Percentiles rank a stretch among this genome's conserved stretches.
Evolutionary conservation across 2,113 vertebrate species (phyloP).

Genomic region (Dinomys branickii): DNA sequence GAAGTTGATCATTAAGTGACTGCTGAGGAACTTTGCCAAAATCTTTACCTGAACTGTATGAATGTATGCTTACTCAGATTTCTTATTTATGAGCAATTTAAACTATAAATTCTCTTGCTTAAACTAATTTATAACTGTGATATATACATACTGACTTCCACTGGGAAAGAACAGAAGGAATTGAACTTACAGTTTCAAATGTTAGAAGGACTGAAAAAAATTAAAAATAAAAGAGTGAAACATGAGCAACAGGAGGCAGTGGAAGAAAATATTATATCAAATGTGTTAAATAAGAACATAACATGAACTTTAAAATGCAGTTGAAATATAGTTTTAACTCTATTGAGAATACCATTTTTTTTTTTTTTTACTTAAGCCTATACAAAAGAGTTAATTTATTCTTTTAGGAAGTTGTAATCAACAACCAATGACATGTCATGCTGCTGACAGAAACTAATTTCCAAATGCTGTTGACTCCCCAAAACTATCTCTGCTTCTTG

Average conservation of each 20-base stretch:
- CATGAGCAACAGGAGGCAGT: background rate
- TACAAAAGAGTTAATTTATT: background rate
- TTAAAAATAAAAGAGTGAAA: background rate
- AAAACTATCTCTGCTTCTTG: background rate
- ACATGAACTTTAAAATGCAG: background rate
- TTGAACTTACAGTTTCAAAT: background rate
- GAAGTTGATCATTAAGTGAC: background rate
- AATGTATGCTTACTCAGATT: background rate
- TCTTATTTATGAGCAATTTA: background rate
- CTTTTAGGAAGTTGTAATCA: constrained; percentile 22
- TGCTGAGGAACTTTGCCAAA: background rate
- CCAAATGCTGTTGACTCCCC: background rate
- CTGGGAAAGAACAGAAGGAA: background rate
- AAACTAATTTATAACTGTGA: background rate
- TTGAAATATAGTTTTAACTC: background rate
- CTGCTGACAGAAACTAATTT: constrained; percentile 28
- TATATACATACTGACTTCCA: background rate
- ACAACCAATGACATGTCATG: background rate
- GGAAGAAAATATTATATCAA: background rate
- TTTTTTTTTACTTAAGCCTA: background rate
- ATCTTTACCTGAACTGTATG: background rate
- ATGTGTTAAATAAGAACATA: background rate
- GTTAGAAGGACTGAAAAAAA: background rate
- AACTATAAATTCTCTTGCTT: background rate
- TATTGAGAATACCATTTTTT: background rate